phyloP scores from a whole-genome alignment of 2,113 vertebrate species.

The Mugil cephalus region DNA sequence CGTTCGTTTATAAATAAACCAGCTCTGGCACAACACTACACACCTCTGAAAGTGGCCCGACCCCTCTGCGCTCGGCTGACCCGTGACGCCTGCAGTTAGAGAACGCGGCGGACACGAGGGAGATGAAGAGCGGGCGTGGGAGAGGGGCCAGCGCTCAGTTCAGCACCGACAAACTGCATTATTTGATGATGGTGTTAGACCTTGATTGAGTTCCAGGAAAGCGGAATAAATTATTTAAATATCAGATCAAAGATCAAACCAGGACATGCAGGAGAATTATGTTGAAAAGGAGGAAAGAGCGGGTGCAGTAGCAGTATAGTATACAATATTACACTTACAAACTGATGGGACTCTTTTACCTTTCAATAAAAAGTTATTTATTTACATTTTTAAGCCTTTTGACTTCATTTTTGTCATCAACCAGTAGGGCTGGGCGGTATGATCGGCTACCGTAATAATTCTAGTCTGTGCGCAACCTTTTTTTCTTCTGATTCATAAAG shows the following conservation, averaged over 20 bases:
- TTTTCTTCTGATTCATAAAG: too few species aligned
- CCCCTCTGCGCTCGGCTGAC: constrained; percentile 20
- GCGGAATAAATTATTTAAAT: constrained; percentile 14
- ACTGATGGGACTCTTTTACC: background rate
- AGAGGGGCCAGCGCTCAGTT: constrained; percentile 18
- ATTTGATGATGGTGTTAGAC: constrained; percentile 32
- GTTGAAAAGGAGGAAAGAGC: background rate
- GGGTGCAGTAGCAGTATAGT: background rate
- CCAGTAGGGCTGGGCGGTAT: too few species aligned
- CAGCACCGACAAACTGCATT: constrained; percentile 21
- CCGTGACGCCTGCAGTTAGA: constrained; percentile 19
- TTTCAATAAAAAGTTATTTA: background rate
- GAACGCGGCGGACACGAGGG: constrained; percentile 18
- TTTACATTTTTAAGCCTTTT: background rate
- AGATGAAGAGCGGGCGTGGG: background rate
- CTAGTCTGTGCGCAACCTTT: too few species aligned
- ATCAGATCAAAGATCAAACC: constrained; percentile 39
- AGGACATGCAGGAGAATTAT: constrained; percentile 1
- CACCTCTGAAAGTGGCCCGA: constrained; percentile 26
- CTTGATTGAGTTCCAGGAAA: constrained; percentile 5
- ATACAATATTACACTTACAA: constrained; percentile 4
- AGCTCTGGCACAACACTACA: background rate
- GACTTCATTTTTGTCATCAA: too few species aligned
- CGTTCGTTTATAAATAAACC: constrained; percentile 39
- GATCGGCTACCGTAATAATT: too few species aligned